phyloP scores from a whole-genome alignment of 2,888 invertebrate genomes.

The Erpobdella octoculata region DNA sequence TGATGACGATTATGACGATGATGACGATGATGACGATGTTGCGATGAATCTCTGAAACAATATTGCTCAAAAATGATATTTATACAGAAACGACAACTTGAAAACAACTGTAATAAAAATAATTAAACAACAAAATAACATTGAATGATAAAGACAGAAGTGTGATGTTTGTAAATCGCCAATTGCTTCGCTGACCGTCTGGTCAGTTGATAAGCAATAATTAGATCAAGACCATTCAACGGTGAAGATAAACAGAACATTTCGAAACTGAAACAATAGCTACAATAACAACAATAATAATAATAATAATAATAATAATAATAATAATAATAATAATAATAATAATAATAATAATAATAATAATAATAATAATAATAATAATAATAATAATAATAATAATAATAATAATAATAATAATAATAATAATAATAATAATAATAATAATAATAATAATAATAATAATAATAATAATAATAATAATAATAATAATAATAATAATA shows the following conservation, averaged over 20 bases:
- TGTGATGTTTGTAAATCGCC: background rate
- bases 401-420: background rate
- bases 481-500: background rate
- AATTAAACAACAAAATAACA: background rate
- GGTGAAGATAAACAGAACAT: background rate
- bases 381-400: background rate
- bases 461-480: background rate
- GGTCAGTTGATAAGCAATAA: background rate
- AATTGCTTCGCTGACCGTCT: too few species aligned
- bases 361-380: constrained; percentile 8
- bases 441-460: background rate
- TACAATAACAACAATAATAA: too few species aligned
- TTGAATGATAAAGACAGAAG: background rate
- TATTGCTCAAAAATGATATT: background rate
- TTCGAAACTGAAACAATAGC: too few species aligned
- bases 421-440: background rate
- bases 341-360: background rate
- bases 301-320: background rate
- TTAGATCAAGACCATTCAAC: background rate
- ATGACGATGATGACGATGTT: background rate
- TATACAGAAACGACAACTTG: background rate
- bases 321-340: background rate
- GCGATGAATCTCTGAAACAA: too few species aligned
- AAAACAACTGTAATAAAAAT: background rate
- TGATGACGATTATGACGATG: constrained; percentile 15